A percentile compares a stretch with the other conserved stretches of the same genome.
Evolutionary conservation across 2,113 vertebrate genomes (phyloP).

Genomic region (Hassar affinis): DNA sequence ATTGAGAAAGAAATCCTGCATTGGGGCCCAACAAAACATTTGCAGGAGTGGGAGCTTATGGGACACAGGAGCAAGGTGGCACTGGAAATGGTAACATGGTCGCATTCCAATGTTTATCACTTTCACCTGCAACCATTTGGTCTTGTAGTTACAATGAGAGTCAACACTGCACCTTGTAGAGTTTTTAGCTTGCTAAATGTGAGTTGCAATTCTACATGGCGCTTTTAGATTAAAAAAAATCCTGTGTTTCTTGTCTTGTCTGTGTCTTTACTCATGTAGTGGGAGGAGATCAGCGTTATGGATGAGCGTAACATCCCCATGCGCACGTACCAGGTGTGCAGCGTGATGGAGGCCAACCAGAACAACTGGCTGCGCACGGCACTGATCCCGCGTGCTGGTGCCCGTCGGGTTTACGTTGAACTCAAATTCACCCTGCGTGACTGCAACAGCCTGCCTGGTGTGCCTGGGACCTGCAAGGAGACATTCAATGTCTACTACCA

Average conservation of each 20-base stretch:
- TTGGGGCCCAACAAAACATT: background rate
- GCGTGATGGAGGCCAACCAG: conserved; percentile 97
- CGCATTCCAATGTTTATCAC: background rate
- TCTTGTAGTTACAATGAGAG: background rate
- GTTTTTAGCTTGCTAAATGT: background rate
- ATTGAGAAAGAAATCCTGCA: background rate
- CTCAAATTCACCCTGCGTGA: conserved; percentile 98
- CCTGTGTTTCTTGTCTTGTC: background rate
- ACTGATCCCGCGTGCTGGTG: conserved; percentile 87
- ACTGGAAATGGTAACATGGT: background rate
- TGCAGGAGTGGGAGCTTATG: background rate
- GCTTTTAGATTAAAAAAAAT: background rate
- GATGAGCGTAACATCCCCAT: conserved; percentile 65
- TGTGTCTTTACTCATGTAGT: conserved; percentile 50
- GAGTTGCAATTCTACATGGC: background rate
- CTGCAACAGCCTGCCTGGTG: conserved; percentile 95
- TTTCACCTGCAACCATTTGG: background rate
- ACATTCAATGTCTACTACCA: conserved; percentile 99
- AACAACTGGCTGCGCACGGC: conserved; percentile 99
- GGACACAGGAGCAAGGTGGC: background rate
- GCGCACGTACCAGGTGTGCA: conserved; percentile 88
- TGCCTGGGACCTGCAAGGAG: conserved; percentile 97
- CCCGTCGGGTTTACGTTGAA: conserved; percentile 94
- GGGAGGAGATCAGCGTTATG: conserved; percentile 71
- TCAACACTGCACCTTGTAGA: background rate